Conservation (phyloP, 2,797 vertebrate species). For the Pelodytes ibericus region DNA sequence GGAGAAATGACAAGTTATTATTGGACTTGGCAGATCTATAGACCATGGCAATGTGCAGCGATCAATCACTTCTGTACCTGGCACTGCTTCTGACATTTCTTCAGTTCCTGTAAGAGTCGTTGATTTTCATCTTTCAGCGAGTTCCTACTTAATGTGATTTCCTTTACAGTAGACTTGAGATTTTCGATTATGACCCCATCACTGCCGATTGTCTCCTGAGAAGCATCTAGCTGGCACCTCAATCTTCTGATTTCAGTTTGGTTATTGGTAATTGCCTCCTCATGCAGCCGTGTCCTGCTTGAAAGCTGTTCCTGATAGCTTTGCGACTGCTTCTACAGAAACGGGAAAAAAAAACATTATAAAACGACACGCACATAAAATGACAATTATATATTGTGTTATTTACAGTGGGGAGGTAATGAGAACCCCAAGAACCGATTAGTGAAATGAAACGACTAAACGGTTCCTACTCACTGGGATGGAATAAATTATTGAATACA, state of each 20-base stretch:
- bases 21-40: conserved; percentile 5
- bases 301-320: conserved; percentile 65
- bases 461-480: background rate
- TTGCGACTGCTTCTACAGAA: conserved; percentile 68
- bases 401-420: conserved; percentile 19
- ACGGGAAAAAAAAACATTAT: conserved; percentile 33
- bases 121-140: conserved; percentile 73
- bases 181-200: conserved; percentile 68
- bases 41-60: background rate
- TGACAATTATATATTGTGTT: conserved; percentile 26
- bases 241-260: conserved; percentile 56
- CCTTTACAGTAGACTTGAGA: conserved; percentile 68
- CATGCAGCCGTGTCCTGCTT: conserved; percentile 58
- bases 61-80: conserved; percentile 65
- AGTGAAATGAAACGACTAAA: conserved; percentile 13
- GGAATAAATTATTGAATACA: conserved; percentile 13
- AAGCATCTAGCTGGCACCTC: conserved; percentile 46
- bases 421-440: conserved; percentile 26
- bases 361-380: conserved; percentile 8
- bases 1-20: background rate
- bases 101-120: conserved; percentile 70
- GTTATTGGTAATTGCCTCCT: conserved; percentile 52
- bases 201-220: conserved; percentile 55
- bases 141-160: conserved; percentile 70
- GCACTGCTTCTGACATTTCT: conserved; percentile 69